Base-by-base conservation (phyloP, 1,140 invertebrate species). In the Pseudomyrmex concolor region DNA sequence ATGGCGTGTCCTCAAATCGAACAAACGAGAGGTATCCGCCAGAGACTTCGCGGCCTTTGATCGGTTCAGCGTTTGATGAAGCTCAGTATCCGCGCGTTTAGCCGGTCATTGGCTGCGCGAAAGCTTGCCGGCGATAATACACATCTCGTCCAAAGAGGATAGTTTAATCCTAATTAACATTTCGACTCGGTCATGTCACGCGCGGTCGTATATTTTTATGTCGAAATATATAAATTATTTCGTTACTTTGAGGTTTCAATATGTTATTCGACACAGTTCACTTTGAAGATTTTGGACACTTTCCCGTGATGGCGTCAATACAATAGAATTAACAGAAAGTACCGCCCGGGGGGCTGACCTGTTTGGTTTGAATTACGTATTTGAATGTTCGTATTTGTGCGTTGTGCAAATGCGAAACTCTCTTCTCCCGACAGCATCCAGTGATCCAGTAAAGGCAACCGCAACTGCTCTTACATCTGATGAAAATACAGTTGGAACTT, bases 401-500 rank as follows among this genome's bases (percentile, higher is more conserved):
- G 78, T 88, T 85, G 84, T 86, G 84, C 12, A 86, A 86, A 89
- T 67, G 80, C 73, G 64, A 84, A 84, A 76, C 86, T 85, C 34
- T 34, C 34, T 34, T 34, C 34, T 34, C 34, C 5, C 86, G 73
- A 77, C 74, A 70, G 57, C 74, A 66, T 72, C 62, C 25, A 25
- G 60, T 62, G 55, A 54, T 70, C 67, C 22, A 76, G 66, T 57
- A 78, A 72, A 84, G 45, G 22, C 83, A 76, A 67, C 70, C 59
- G 17, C 70, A 34, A 76, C 70, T 84, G 86, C 64, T 81, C 64
- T 81, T 76, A 48, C 70, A 81, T 54, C 70, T 74, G 83, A 88
- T 88, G 83, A 88, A 87, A 88, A 88, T 71, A 84, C 85, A 60
- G 51, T 43, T 57, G 45, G 64, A 87, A 87, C 74, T 87, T 87